Evolutionary conservation across 2,113 vertebrate genomes (phyloP), one percentile per base, ranked within the genome.

Genomic region (Amia ocellicauda): DNA sequence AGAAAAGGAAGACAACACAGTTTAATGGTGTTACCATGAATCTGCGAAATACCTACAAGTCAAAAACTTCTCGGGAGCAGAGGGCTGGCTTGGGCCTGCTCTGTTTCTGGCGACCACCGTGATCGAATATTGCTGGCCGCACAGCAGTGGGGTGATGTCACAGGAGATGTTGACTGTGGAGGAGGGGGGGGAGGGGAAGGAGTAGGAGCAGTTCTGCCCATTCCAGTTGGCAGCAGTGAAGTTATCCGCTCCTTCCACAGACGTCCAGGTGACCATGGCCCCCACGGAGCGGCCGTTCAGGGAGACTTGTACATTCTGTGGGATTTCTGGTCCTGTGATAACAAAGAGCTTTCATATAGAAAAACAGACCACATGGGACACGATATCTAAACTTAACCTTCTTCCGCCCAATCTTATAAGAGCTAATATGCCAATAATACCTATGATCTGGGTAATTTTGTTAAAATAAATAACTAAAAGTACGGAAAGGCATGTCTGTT

Each of bases 1-100:
- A n/a, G n/a, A n/a, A n/a, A n/a, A n/a, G n/a, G n/a, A n/a, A n/a
- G n/a, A n/a, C n/a, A n/a, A n/a, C n/a, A n/a, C n/a, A n/a, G n/a
- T n/a, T n/a, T n/a, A n/a, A n/a, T n/a, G n/a, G n/a, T n/a, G n/a
- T n/a, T n/a, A n/a, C n/a, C n/a, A n/a, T n/a, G n/a, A n/a, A 36
- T 36, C 16, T 4, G 7, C 47, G 5, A 60, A 3, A 20, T 62
- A 74, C 81, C 43, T 89, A 95, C 96, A 87, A 10, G 93, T 96
- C 28, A 81, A 80, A 59, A 94, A 87, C 51, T 74, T 64, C 41
- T 69, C 70, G 8, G 88, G 69, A 0, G 78, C 45, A 1, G 92
- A 81, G 3, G 93, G 89, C 14, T 24, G 57, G 72, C 92, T 97
- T 55, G 86, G 72, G 26, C 96, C 96, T 2, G 90, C 96, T 0